Percentiles rank a stretch among this genome's conserved stretches.
Conservation (phyloP, 2,113 vertebrate genomes). For the Dromaius novaehollandiae region DNA sequence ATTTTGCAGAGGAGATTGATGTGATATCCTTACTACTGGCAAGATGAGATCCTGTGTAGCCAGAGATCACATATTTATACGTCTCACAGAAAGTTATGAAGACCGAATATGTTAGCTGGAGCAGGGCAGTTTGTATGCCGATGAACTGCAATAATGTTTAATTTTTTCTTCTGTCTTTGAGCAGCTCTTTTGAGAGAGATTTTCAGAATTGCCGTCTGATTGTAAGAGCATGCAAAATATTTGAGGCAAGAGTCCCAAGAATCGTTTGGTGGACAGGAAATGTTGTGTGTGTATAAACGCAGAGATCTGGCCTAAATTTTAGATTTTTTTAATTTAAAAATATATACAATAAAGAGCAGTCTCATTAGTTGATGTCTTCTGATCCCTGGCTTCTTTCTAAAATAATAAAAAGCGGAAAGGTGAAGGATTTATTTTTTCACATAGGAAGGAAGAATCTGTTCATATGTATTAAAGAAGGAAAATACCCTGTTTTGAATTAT, state of each 20-base stretch:
- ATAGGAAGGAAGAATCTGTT: conserved; percentile 51
- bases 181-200: neutral
- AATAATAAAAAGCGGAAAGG: conserved; percentile 57
- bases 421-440: conserved; percentile 35
- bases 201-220: neutral
- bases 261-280: conserved; percentile 12
- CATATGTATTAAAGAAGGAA: conserved; percentile 5
- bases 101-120: neutral
- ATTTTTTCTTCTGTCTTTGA: neutral
- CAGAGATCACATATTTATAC: neutral
- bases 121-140: neutral
- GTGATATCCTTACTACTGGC: neutral
- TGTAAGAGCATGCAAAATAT: neutral
- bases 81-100: neutral
- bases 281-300: neutral
- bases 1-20: neutral
- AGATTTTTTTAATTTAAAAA: conserved; percentile 44
- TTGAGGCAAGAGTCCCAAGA: neutral
- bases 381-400: conserved; percentile 56
- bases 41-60: neutral
- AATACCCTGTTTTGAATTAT: conserved; percentile 58
- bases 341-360: conserved; percentile 30
- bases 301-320: conserved; percentile 48
- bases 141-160: neutral
- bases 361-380: conserved; percentile 44